phyloP scores from a whole-genome alignment of 2,888 invertebrate genomes.

The Anoncus sp. region DNA sequence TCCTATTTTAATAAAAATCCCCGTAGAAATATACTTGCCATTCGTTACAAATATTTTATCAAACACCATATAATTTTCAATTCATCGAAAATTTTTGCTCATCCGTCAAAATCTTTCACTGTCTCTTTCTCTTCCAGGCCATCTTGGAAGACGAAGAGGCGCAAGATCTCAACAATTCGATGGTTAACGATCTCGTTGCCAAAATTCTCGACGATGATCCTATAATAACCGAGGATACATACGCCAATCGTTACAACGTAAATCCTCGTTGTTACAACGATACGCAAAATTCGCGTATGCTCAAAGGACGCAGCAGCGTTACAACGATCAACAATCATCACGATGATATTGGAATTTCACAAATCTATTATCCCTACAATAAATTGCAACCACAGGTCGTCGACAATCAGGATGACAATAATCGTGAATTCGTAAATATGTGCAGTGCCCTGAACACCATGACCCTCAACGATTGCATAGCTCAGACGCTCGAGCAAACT shows the following conservation, averaged over 20 bases:
- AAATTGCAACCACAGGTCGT: conserved; percentile 60
- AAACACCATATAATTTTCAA: background rate
- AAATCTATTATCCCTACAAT: conserved; percentile 62
- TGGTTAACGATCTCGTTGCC: conserved; percentile 87
- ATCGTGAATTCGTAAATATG: conserved; percentile 74
- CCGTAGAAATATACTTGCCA: no score
- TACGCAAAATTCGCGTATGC: conserved; percentile 57
- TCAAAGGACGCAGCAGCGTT: conserved; percentile 64
- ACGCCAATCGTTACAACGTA: conserved; percentile 74
- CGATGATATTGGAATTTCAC: conserved; percentile 61
- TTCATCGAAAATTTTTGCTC: background rate
- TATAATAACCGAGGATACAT: conserved; percentile 72
- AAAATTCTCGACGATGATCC: conserved; percentile 87
- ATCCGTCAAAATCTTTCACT: background rate
- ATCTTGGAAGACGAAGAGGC: conserved; percentile 79
- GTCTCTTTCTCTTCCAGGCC: conserved; percentile 68
- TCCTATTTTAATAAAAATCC: no score
- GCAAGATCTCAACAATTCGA: conserved; percentile 84
- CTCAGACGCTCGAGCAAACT: conserved; percentile 66
- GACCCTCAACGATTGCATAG: conserved; percentile 71
- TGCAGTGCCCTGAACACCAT: conserved; percentile 74
- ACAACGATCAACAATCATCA: conserved; percentile 53
- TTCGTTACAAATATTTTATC: no score
- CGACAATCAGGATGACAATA: conserved; percentile 65
- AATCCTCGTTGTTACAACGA: conserved; percentile 63